phyloP scores from a whole-genome alignment of 2,113 vertebrate genomes.

The Bubo bubo region DNA sequence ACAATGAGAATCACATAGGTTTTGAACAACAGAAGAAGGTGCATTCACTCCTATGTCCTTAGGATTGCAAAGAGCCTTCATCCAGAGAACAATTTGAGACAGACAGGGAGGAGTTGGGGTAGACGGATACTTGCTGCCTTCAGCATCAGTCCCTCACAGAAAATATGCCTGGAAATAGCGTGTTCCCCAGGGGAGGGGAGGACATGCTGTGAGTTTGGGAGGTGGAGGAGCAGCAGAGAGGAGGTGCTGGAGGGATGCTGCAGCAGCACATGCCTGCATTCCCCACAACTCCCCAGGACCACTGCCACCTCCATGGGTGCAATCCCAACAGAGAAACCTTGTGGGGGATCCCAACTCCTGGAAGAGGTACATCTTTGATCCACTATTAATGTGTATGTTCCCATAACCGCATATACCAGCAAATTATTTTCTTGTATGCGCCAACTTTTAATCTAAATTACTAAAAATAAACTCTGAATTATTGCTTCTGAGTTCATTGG shows the following conservation, averaged over 20 bases:
- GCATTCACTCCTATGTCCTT: neutral
- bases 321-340: neutral
- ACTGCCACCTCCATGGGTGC: accelerated
- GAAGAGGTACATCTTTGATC: neutral
- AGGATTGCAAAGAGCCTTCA: neutral
- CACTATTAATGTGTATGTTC: neutral
- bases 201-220: neutral
- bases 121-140: neutral
- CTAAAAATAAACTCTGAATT: neutral
- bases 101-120: accelerated
- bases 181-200: neutral
- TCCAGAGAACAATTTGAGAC: neutral
- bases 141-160: neutral
- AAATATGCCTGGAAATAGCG: neutral
- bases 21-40: neutral
- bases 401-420: neutral
- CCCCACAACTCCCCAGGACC: neutral
- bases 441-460: neutral
- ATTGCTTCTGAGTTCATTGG: neutral
- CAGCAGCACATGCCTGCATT: neutral
- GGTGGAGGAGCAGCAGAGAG: neutral
- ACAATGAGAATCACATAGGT: neutral
- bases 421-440: neutral
- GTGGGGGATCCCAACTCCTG: neutral
- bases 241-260: neutral